Conservation (phyloP, 2,888 invertebrate genomes). For the Torymus tubicola region DNA sequence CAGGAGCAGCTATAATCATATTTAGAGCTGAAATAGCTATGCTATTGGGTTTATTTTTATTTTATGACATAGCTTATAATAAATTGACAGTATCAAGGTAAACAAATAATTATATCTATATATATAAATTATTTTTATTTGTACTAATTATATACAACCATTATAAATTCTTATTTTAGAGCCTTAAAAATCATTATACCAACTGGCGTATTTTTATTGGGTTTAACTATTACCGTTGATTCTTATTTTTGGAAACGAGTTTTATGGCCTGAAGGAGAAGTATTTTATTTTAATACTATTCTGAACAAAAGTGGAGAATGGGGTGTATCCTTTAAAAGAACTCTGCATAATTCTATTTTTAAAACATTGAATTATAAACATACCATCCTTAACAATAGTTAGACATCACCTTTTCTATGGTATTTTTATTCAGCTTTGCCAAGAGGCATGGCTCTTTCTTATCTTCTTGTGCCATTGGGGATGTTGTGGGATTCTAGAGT, state of each 20-base stretch:
- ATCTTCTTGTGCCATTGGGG: constrained; percentile 88
- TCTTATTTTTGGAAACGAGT: constrained; percentile 94
- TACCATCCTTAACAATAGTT: constrained; percentile 42
- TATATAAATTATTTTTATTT: not conserved
- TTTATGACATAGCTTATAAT: constrained; percentile 86
- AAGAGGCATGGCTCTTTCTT: constrained; percentile 89
- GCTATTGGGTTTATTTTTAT: constrained; percentile 89
- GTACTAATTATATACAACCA: not conserved
- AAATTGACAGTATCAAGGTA: constrained; percentile 84
- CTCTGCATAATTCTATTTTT: constrained; percentile 1
- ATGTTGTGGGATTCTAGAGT: constrained; percentile 85
- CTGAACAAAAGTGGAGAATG: constrained; percentile 96
- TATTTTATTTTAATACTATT: constrained; percentile 96
- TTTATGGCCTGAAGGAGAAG: constrained; percentile 98
- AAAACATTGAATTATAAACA: constrained; percentile 3
- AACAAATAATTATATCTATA: not conserved
- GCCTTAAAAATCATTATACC: constrained; percentile 85
- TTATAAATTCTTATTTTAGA: constrained; percentile 77
- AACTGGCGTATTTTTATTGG: constrained; percentile 83
- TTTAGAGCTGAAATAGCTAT: constrained; percentile 94
- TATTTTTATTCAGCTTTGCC: constrained; percentile 99
- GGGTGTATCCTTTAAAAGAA: constrained; percentile 91
- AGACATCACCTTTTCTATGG: constrained; percentile 97
- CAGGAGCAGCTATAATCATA: constrained; percentile 92
- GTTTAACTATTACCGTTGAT: constrained; percentile 88